Conservation (phyloP, 2,888 invertebrate species). For the Epinotia bilunana region DNA sequence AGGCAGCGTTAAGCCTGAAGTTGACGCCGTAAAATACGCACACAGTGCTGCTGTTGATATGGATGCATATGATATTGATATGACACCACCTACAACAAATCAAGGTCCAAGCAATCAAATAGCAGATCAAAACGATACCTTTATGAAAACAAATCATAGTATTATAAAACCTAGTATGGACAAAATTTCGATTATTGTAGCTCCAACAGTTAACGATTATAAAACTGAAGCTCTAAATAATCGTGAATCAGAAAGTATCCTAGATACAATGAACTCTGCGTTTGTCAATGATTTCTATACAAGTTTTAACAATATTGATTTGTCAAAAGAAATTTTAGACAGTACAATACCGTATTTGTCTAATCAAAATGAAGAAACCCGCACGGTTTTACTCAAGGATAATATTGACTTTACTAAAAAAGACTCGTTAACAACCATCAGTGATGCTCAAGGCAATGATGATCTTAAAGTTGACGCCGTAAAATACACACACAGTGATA, state of each 20-base stretch:
- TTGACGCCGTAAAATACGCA: neutral
- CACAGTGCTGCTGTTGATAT: neutral
- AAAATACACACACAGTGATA: neutral
- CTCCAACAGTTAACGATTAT: neutral
- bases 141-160: neutral
- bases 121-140: neutral
- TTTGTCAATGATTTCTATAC: neutral
- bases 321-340: neutral
- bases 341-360: neutral
- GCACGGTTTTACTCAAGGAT: neutral
- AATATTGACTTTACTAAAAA: neutral
- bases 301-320: neutral
- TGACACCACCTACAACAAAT: neutral
- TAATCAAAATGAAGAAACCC: neutral
- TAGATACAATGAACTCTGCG: neutral
- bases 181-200: neutral
- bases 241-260: neutral
- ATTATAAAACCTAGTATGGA: neutral
- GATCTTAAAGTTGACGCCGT: neutral
- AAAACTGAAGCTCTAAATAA: neutral
- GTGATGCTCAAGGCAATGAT: neutral
- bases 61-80: neutral
- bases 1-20: neutral
- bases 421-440: neutral
- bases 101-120: neutral